Percentiles rank a stretch among this genome's conserved stretches.
Conservation (phyloP, 2,113 vertebrate species). For the Microcebus lehilahytsara region DNA sequence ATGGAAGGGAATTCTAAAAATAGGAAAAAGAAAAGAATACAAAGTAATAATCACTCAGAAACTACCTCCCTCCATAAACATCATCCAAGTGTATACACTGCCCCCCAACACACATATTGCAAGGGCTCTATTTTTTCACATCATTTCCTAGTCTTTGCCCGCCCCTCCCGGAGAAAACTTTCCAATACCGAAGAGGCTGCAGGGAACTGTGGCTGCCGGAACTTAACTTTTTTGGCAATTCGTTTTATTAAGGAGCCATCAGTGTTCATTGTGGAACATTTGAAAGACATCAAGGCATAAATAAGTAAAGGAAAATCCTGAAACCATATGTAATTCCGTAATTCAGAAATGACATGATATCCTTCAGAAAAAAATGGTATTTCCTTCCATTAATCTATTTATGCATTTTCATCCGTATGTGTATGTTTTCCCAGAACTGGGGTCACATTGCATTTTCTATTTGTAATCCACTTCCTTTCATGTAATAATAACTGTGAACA, state of each 20-base stretch:
- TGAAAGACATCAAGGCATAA: not conserved
- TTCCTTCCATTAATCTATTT: not conserved
- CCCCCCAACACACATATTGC: fast-evolving
- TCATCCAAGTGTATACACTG: fast-evolving
- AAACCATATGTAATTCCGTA: not conserved
- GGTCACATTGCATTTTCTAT: not conserved
- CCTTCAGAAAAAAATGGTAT: not conserved
- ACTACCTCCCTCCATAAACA: fast-evolving
- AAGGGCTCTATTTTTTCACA: fast-evolving
- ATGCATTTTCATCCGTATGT: not conserved
- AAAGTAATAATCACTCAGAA: not conserved
- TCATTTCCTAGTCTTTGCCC: too few species aligned
- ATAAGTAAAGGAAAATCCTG: not conserved
- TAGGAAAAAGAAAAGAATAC: not conserved
- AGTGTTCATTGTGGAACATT: not conserved
- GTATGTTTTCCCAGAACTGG: not conserved
- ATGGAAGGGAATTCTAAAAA: not conserved
- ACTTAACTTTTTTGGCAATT: not conserved
- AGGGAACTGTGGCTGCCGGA: not conserved
- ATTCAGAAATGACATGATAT: not conserved
- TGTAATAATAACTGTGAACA: not conserved
- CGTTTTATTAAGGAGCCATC: not conserved
- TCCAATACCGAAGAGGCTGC: not conserved
- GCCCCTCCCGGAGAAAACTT: fast-evolving
- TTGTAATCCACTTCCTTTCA: not conserved